Evolutionary conservation across 2,113 vertebrate genomes (phyloP).

Genomic region (Lagopus leucura): DNA sequence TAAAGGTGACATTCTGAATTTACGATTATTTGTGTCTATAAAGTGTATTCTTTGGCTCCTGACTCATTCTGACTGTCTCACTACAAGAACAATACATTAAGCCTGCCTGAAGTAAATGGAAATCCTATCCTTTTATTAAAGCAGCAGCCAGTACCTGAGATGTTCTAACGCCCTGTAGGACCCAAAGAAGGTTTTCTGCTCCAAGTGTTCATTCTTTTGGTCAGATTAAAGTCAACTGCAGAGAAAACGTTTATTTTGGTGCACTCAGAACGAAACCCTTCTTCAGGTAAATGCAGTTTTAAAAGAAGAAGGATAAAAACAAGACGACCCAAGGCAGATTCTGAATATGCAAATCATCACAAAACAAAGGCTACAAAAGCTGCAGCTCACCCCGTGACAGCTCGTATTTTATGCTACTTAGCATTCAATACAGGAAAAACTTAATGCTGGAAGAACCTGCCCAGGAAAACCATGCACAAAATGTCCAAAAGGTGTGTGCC

Average conservation of each 20-base stretch:
- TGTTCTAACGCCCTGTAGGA: slow-evolving; percentile 85
- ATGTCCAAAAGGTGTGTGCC: not conserved
- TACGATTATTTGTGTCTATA: slow-evolving; percentile 99
- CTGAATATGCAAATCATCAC: slow-evolving; percentile 37
- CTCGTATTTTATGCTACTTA: slow-evolving; percentile 30
- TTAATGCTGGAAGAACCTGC: not conserved
- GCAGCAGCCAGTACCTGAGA: slow-evolving; percentile 91
- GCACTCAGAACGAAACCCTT: slow-evolving; percentile 31
- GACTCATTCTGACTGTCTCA: slow-evolving; percentile 90
- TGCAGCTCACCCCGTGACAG: not conserved
- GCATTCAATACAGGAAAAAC: slow-evolving; percentile 13
- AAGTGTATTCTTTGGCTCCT: slow-evolving; percentile 97
- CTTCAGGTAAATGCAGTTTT: slow-evolving; percentile 32
- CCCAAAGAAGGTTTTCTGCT: slow-evolving; percentile 75
- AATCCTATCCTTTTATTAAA: slow-evolving; percentile 97
- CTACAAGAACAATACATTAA: slow-evolving; percentile 95
- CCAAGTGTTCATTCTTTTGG: slow-evolving; percentile 40
- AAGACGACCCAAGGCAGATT: slow-evolving; percentile 30
- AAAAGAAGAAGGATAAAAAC: not conserved
- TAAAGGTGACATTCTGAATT: slow-evolving; percentile 99
- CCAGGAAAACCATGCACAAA: not conserved
- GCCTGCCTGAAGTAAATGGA: slow-evolving; percentile 91
- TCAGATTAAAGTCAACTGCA: slow-evolving; percentile 54
- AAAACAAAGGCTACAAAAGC: not conserved
- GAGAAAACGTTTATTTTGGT: slow-evolving; percentile 49